Conservation (phyloP, 2,888 invertebrate species). For the Noctuana brunneofusca region DNA sequence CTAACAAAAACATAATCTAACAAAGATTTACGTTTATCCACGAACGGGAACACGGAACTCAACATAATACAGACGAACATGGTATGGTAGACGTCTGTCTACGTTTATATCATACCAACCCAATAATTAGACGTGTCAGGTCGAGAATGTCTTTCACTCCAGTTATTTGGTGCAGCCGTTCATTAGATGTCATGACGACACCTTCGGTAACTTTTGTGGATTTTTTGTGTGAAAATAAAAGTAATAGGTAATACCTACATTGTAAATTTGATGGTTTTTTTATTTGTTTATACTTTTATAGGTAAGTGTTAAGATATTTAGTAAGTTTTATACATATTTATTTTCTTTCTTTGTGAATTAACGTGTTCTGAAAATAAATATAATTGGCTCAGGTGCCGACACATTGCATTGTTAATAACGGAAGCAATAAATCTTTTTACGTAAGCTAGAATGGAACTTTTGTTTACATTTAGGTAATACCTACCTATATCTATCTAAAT, state of each 20-base stretch:
- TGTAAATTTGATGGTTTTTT: background rate
- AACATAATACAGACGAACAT: background rate
- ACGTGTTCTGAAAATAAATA: background rate
- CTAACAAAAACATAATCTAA: background rate
- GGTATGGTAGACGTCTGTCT: background rate
- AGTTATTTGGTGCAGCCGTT: constrained; percentile 20
- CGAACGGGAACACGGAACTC: constrained; percentile 10
- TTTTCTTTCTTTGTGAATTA: no score
- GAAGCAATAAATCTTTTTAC: background rate
- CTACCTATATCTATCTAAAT: no score
- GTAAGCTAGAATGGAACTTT: background rate
- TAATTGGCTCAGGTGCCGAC: background rate
- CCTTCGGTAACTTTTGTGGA: background rate
- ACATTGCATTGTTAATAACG: background rate
- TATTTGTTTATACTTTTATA: no score
- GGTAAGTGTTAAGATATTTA: no score
- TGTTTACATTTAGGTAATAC: background rate
- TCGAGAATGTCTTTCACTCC: constrained; percentile 26
- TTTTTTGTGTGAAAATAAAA: no score
- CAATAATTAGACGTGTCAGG: constrained; percentile 22
- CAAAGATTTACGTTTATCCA: background rate
- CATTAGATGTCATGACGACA: constrained; percentile 15
- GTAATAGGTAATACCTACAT: no score
- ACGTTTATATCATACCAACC: constrained; percentile 5
- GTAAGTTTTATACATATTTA: no score